Percentiles rank a stretch among this genome's conserved stretches.
phyloP scores from a whole-genome alignment of 2,888 invertebrate genomes.

The Molanna angustata region DNA sequence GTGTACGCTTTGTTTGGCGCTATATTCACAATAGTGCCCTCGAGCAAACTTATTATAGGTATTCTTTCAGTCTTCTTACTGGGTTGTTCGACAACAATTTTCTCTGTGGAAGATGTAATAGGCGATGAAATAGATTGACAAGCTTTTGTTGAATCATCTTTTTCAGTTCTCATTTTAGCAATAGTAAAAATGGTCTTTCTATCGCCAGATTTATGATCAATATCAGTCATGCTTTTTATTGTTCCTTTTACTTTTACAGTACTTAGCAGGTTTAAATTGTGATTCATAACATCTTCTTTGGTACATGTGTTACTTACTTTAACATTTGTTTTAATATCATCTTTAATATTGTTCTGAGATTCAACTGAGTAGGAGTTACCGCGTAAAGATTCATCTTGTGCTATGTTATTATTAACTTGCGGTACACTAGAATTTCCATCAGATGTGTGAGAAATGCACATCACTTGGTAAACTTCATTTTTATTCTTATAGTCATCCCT shows the following conservation, averaged over 20 bases:
- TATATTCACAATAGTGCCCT: not conserved
- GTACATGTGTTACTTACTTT: not conserved
- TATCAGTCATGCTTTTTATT: not conserved
- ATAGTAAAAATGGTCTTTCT: conserved; percentile 29
- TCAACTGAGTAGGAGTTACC: not conserved
- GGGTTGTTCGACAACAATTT: conserved; percentile 6
- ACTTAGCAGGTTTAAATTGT: not conserved
- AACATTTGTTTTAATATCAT: too few relatives aligned
- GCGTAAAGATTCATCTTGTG: not conserved
- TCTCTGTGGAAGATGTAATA: conserved; percentile 23
- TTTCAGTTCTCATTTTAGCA: conserved; percentile 25
- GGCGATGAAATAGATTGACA: conserved; percentile 30
- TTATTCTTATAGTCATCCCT: not conserved
- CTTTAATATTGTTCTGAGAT: too few relatives aligned
- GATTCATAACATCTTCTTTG: not conserved
- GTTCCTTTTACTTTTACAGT: not conserved
- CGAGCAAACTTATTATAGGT: not conserved
- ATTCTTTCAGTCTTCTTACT: conserved; percentile 8
- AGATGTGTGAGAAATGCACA: not conserved
- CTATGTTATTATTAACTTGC: not conserved
- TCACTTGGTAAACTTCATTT: not conserved
- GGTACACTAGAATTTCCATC: not conserved
- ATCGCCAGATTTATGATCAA: conserved; percentile 13
- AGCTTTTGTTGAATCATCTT: conserved; percentile 25
- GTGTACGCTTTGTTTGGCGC: conserved; percentile 10